Percentiles rank a stretch among this genome's conserved stretches.
Evolutionary conservation across 2,113 vertebrate genomes (phyloP).

Genomic region (Anarhynchus alexandrinus): DNA sequence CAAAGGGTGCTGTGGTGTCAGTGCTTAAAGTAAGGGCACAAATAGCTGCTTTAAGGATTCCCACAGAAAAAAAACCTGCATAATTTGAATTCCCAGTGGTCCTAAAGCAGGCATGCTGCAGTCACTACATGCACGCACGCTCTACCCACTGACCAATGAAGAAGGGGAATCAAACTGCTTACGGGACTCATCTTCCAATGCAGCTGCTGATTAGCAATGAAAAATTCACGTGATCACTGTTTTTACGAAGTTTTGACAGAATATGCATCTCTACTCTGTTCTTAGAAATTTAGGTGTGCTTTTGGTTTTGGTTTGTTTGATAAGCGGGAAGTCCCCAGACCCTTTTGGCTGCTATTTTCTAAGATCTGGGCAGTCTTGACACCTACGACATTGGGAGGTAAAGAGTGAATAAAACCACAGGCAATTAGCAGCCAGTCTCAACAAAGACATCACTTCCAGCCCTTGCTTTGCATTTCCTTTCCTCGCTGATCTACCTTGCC

Average conservation of each 20-base stretch:
- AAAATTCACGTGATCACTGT: neutral
- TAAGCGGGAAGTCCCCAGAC: neutral
- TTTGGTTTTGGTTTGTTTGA: neutral
- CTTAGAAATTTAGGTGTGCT: neutral
- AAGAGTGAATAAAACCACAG: neutral
- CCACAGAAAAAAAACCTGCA: neutral
- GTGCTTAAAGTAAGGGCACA: neutral
- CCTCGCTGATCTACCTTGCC: neutral
- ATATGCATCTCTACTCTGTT: neutral
- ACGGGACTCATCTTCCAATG: neutral
- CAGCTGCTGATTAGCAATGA: neutral
- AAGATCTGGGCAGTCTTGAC: neutral
- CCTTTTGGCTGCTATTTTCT: neutral
- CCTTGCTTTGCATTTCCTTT: neutral
- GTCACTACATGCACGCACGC: neutral
- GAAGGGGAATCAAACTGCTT: neutral
- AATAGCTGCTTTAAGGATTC: neutral
- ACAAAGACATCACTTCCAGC: neutral
- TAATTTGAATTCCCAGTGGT: neutral
- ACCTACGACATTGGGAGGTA: neutral
- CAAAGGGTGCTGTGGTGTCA: neutral
- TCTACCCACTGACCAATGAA: neutral
- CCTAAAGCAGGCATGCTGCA: neutral
- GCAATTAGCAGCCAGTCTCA: neutral
- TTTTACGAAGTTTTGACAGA: neutral